Evolutionary conservation across 2,888 invertebrate species (phyloP), one percentile per base, ranked within the genome.

Genomic region (Acrobasis consociella): DNA sequence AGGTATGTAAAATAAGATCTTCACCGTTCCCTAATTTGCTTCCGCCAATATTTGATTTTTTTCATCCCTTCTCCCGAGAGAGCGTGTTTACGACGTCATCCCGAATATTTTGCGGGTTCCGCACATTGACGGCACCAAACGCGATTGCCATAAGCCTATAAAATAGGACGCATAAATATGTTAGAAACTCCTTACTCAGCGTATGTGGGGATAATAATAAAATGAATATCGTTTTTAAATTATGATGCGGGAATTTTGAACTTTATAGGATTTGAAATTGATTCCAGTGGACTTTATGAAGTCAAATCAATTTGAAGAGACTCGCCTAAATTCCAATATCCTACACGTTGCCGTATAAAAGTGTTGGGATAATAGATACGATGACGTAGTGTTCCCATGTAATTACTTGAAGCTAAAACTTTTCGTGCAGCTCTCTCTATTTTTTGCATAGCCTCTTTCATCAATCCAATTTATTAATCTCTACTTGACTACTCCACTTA

Each of bases 31-130:
- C 52, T 60, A 60, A 60, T 60, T 60, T 60, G 60, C 52, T 17
- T 60, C 51, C 46, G 52, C 15, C 52, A 60, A 52, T 60, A 52
- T 60, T 60, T 60, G 60, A 60, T 52, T 52, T 60, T 46, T 42
- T 51, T 46, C 31, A 42, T 50, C 52, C 52, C 31, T 16, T 37
- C 49, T 31, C 49, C 37, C 49, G 37, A 13, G 49, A 58, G 42
- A 55, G 31, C 31, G 60, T 60, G 39, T 60, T 52, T 60, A 60
- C 60, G 60, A 60, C 37, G 52, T 51, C 60, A 60, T 60, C 31
- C 51, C 42, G 52, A 52, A 60, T 53, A 60, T 52, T 60, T 52
- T 42, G 39, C 60, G 60, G 60, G 50, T 60, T 60, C 39, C 52
- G 50, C 60, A 52, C 60, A 52, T 22, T 15, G 58, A 46, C 31